Evolutionary conservation across 2,888 invertebrate genomes (phyloP), one percentile per base, ranked within the genome.

Genomic region (Anthrax anthrax): DNA sequence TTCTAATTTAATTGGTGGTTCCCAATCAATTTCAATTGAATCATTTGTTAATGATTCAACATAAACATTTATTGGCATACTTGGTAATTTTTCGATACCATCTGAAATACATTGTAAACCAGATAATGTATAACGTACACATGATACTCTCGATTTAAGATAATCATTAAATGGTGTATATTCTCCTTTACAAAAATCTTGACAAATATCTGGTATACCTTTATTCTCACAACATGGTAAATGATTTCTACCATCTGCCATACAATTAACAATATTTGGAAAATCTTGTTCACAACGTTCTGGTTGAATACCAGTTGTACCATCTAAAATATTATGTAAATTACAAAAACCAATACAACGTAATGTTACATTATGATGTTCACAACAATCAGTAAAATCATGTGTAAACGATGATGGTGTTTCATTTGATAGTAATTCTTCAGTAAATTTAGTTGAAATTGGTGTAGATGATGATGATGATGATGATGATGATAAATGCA

Each of bases 151-250:
- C 0, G 86, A 85, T 64, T 83, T 82, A 49, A 88, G 80, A 57
- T 81, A 81, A 61, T 87, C 85, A 0, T 85, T 85, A 50, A 86
- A 86, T 1, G 84, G 79, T 1, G 85, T 85, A 65, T 87, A 88
- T 62, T 87, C 85, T 23, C 88, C 88, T 1, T 84, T 72, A 60
- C 88, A 88, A 52, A 88, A 84, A 54, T 87, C 86, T 59, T 85
- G 86, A 60, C 88, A 88, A 55, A 87, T 78, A 62, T 86, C 85
- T 0, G 88, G 88, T 18, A 88, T 83, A 47, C 79, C 74, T 61
- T 86, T 85, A 54, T 80, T 79, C 18, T 83, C 78, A 62, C 88
- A 88, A 64, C 88, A 88, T 0, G 87, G 87, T 27, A 85, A 81
- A 69, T 88, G 88, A 68, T 89, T 86, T 17, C 87, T 74, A 0